phyloP scores from a whole-genome alignment of 2,113 vertebrate species.

The Diadophis punctatus region DNA sequence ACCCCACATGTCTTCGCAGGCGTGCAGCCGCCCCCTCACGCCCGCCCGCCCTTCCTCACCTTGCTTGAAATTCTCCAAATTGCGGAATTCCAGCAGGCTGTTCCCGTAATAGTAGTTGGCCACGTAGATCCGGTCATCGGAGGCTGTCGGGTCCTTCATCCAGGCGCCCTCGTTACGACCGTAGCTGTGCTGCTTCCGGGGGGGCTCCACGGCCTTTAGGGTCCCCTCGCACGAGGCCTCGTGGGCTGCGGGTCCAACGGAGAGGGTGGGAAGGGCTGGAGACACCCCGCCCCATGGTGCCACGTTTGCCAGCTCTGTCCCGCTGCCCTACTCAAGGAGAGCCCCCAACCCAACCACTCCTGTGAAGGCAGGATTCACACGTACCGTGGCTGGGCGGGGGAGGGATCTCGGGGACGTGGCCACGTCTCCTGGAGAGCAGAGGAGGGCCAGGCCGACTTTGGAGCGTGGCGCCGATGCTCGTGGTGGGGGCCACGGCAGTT shows the following conservation, averaged over 20 bases:
- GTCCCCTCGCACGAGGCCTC: conserved; percentile 87
- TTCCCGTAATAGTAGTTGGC: conserved; percentile 98
- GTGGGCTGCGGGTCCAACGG: conserved; percentile 66
- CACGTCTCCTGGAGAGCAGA: neutral
- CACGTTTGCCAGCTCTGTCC: too few species aligned
- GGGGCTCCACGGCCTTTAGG: conserved; percentile 81
- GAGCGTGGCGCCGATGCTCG: neutral
- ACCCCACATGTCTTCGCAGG: neutral
- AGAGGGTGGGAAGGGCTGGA: neutral
- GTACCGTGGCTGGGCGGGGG: neutral
- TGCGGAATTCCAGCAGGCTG: conserved; percentile 94
- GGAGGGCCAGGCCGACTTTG: neutral
- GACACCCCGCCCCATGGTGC: accelerated
- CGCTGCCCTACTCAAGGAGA: too few species aligned
- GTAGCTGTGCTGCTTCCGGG: conserved; percentile 88
- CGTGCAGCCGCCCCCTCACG: neutral
- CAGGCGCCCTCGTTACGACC: conserved; percentile 95
- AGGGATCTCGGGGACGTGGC: neutral
- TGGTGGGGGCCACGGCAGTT: neutral
- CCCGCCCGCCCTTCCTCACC: conserved; percentile 63
- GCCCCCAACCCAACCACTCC: too few species aligned
- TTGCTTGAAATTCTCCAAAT: conserved; percentile 95
- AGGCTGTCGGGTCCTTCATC: conserved; percentile 95
- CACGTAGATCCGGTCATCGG: conserved; percentile 88
- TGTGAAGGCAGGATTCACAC: neutral